Conservation (phyloP, 2,113 vertebrate genomes). For the Turnix velox region DNA sequence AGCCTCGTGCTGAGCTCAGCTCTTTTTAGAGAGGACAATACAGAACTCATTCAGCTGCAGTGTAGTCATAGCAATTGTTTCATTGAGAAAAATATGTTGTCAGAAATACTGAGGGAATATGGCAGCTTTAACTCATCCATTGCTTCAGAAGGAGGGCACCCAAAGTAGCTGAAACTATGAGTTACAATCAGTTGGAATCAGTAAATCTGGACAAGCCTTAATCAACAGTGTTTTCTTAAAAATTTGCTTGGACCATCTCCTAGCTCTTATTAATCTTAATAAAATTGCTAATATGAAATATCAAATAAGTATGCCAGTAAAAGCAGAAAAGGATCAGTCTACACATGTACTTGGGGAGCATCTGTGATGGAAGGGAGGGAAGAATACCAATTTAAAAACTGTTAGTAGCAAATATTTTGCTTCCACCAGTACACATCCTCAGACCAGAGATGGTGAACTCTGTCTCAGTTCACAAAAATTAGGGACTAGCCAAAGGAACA, state of each 20-base stretch:
- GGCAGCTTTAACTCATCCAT: neutral
- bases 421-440: neutral
- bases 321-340: neutral
- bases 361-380: neutral
- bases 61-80: constrained; percentile 5
- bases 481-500: neutral
- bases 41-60: neutral
- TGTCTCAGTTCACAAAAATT: neutral
- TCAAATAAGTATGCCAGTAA: neutral
- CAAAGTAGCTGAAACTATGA: neutral
- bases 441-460: neutral
- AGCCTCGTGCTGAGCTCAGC: neutral
- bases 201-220: neutral
- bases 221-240: neutral
- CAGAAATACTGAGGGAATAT: neutral
- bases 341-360: accelerated
- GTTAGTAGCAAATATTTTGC: neutral
- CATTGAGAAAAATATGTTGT: neutral
- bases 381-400: neutral
- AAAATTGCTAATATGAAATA: neutral
- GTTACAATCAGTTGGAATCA: neutral
- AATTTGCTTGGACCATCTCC: neutral
- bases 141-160: neutral
- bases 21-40: neutral
- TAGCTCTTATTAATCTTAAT: neutral